Evolutionary conservation across 2,797 vertebrate species (phyloP), one percentile per base, ranked within the genome.

Genomic region (Pteropus rufus): DNA sequence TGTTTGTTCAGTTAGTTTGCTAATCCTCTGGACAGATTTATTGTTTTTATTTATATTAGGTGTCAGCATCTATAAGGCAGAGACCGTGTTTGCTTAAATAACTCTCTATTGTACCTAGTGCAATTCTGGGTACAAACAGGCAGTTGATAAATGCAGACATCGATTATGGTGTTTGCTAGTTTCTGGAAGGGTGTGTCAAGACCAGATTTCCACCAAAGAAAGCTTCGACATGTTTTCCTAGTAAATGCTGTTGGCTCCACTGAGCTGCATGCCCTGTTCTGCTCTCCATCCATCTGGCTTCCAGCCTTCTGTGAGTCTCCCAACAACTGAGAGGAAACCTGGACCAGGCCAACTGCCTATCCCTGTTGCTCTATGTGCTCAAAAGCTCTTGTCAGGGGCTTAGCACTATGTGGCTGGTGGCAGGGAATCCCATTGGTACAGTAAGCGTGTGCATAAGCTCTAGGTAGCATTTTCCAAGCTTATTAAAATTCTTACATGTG

Each of bases 401-500:
- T 96, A 95, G 94, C 96, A 86, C 92, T 75, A 79, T 21, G 87
- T 46, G 81, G 77, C 96, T 67, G 94, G 93, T 94, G 90, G 96
- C 95, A 81, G 79, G 79, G 95, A 76, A 67, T 83, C 96, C 94
- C 92, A 41, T 93, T 91, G 97, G 95, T 96, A 96, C 93, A 94
- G 95, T 97, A 93, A 97, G 95, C 94, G 89, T 29, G 64, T 72
- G 62, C 65, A 70, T 94, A 93, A 96, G 95, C 94, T 97, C 81
- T 95, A 95, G 95, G 93, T 97, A 96, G 96, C 96, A 70, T 97
- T 97, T 98, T 91, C 95, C 91, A 94, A 95, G 95, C 97, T 97
- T 98, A 97, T 97, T 97, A 97, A 97, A 97, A 96, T 96, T 96
- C 97, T 96, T 93, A 97, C 97, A 97, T 97, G 94, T 91, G 88